Conservation (phyloP, 2,888 invertebrate species). For the Polydrusus pterygomalis region DNA sequence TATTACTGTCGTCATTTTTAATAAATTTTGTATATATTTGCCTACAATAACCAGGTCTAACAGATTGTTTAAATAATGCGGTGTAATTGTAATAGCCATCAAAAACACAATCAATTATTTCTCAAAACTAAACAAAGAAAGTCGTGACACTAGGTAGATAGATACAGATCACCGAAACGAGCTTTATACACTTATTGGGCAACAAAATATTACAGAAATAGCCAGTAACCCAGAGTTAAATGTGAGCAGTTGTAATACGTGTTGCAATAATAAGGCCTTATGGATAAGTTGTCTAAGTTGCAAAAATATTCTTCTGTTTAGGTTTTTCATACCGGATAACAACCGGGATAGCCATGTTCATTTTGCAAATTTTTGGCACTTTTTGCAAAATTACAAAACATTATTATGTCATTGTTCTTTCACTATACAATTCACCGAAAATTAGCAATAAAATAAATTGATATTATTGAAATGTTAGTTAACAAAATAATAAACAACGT, state of each 20-base stretch:
- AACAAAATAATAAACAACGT: no score
- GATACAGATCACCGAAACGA: background rate
- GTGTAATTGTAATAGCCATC: background rate
- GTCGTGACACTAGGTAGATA: background rate
- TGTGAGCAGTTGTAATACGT: background rate
- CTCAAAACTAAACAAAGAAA: constrained; percentile 10
- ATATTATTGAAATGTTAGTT: no score
- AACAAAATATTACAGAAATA: background rate
- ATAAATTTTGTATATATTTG: background rate
- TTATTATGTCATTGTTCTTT: no score
- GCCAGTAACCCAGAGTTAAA: background rate
- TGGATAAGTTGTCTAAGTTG: no score
- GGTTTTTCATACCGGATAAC: no score
- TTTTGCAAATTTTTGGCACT: no score
- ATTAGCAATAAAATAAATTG: no score
- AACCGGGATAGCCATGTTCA: no score
- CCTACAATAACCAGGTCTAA: background rate
- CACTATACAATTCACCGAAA: no score
- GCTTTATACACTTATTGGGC: background rate
- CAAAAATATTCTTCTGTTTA: no score
- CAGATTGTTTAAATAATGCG: background rate
- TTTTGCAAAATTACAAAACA: no score
- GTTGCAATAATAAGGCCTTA: no score
- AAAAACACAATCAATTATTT: constrained; percentile 6
- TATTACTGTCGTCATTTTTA: background rate